These are phyloP conservation scores for Ophioninae sp. DNA, from an alignment of 2,888 invertebrate species.

Conservation along the genomic window DNA sequence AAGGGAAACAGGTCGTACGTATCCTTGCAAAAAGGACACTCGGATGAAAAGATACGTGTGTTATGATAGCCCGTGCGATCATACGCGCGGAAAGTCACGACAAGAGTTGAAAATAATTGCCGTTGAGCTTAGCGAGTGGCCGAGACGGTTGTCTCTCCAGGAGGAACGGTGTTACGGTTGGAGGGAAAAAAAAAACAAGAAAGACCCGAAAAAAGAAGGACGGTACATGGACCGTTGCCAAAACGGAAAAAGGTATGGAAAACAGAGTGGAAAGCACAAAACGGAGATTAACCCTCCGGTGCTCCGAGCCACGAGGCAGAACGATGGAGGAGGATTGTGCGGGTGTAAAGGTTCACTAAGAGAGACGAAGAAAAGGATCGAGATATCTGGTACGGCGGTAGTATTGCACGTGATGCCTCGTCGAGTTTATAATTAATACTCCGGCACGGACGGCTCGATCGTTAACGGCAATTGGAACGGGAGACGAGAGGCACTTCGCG, in stretches of 20 bases:
- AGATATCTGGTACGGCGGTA: not conserved
- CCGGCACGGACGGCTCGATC: constrained; percentile 50
- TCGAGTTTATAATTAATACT: constrained; percentile 61
- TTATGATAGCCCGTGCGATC: constrained; percentile 40
- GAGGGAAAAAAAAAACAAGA: not conserved
- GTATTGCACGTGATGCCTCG: constrained; percentile 56
- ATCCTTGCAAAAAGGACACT: not conserved
- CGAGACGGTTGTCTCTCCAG: constrained; percentile 46
- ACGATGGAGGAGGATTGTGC: constrained; percentile 23
- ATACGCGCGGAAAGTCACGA: constrained; percentile 51
- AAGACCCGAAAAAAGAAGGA: constrained; percentile 30
- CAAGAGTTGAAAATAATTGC: constrained; percentile 59
- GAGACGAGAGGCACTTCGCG: constrained; percentile 47
- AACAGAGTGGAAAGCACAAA: constrained; percentile 61
- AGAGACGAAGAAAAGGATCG: constrained; percentile 26
- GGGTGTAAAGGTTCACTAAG: constrained; percentile 27
- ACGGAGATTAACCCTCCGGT: constrained; percentile 61
- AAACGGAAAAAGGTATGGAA: constrained; percentile 55
- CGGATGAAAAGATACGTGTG: constrained; percentile 4
- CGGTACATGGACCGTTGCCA: constrained; percentile 55
- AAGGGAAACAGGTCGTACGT: not conserved
- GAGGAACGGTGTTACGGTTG: constrained; percentile 13
- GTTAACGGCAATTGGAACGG: constrained; percentile 57
- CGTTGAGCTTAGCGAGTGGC: constrained; percentile 55
- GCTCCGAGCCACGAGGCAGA: constrained; percentile 50